Evolutionary conservation across 2,888 invertebrate genomes (phyloP), one percentile per base, ranked within the genome.

Genomic region (Ganaspis brasiliensis): DNA sequence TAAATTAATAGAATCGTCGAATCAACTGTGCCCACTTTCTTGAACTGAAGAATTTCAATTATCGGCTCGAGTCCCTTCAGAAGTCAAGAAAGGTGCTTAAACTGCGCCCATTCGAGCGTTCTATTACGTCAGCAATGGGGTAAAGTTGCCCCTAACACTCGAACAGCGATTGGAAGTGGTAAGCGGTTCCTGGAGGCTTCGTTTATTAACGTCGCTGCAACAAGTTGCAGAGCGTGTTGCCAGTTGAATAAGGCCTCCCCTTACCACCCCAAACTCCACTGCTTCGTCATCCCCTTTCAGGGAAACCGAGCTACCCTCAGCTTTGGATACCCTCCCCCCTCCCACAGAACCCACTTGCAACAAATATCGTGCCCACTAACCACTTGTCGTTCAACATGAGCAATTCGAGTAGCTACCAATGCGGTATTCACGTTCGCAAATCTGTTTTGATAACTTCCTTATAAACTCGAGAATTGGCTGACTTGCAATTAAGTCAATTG

Each of bases 131-230:
- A 63, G 61, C 21, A 63, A 40, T 63, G 19, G 61, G 61, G 37
- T 12, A 63, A 63, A 63, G 21, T 63, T 37, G 12, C 1, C 63
- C 21, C 21, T 40, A 63, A 63, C 63, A 37, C 63, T 63, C 40
- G 14, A 63, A 40, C 5, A 63, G 37, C 40, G 63, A 63, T 67
- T 45, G 67, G 24, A 24, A 67, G 24, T 24, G 24, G 45, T 45
- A 67, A 67, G 75, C 74, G 79, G 77, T 82, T 86, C 82, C 84
- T 88, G 83, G 85, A 86, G 84, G 86, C 86, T 88, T 88, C 88
- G 87, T 89, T 89, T 88, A 88, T 89, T 88, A 88, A 85, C 85
- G 87, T 84, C 81, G 81, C 88, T 83, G 89, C 89, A 89, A 89
- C 89, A 89, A 89, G 89, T 89, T 89, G 89, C 88, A 86, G 87